phyloP scores from a whole-genome alignment of 1,140 invertebrate genomes.

The Dinoponera quadriceps region DNA sequence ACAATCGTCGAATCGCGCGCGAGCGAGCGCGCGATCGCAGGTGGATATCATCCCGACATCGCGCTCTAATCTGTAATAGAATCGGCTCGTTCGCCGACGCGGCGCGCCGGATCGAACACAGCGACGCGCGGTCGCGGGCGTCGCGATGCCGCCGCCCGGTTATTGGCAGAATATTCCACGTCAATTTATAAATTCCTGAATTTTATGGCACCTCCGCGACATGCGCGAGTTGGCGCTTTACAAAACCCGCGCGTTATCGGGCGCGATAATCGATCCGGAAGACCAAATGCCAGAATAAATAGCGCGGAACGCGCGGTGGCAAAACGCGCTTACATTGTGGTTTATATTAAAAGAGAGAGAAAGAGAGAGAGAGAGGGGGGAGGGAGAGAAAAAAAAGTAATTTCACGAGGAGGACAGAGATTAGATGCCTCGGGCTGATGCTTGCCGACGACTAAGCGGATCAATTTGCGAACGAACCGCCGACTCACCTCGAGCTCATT shows the following conservation, averaged over 20 bases:
- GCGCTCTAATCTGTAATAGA: constrained; percentile 80
- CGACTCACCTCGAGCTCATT: constrained; percentile 41
- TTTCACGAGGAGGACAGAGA: constrained; percentile 3
- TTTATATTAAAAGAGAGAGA: not conserved
- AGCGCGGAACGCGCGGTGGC: not conserved
- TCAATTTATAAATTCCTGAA: constrained; percentile 65
- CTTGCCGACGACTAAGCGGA: constrained; percentile 25
- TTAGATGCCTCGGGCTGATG: constrained; percentile 15
- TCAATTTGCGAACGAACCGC: constrained; percentile 40
- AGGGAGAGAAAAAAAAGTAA: not conserved
- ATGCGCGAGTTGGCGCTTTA: constrained; percentile 6
- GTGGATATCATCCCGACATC: constrained; percentile 56
- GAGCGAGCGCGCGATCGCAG: constrained; percentile 66
- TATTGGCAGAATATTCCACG: constrained; percentile 61
- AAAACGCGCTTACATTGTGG: not conserved
- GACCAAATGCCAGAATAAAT: constrained; percentile 15
- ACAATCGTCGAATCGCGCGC: constrained; percentile 48
- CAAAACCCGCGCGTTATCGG: constrained; percentile 52
- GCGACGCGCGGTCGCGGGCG: constrained; percentile 14
- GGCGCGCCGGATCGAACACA: constrained; percentile 63
- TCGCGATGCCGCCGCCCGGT: constrained; percentile 33
- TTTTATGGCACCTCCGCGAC: constrained; percentile 60
- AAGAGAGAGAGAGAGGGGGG: too few relatives aligned
- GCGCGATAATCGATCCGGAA: not conserved
- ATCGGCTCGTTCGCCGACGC: constrained; percentile 62